phyloP scores from a whole-genome alignment of 2,888 invertebrate genomes.

The Meghimatium bilineatum region DNA sequence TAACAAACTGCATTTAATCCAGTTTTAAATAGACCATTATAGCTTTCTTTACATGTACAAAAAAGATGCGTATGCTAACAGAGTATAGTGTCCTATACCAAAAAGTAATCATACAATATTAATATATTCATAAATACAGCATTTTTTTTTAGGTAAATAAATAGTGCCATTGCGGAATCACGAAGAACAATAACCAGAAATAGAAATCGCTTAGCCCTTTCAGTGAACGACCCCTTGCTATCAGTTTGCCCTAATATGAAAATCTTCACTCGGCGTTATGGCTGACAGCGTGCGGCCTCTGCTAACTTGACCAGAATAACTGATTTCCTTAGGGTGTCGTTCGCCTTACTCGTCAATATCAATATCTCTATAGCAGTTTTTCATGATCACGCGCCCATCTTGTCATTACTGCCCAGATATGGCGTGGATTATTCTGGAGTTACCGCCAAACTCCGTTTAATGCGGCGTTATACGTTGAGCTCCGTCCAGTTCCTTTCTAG shows the following conservation, averaged over 20 bases:
- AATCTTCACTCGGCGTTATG: slow-evolving; percentile 30
- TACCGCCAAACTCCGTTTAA: slow-evolving; percentile 35
- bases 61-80: too few relatives aligned
- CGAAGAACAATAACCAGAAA: background rate
- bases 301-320: slow-evolving; percentile 26
- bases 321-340: slow-evolving; percentile 57
- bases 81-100: too few relatives aligned
- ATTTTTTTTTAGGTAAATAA: background rate
- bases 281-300: slow-evolving; percentile 24
- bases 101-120: too few relatives aligned
- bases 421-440: slow-evolving; percentile 26
- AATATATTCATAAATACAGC: too few relatives aligned
- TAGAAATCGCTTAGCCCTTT: background rate
- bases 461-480: slow-evolving; percentile 19
- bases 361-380: slow-evolving; percentile 49
- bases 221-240: slow-evolving; percentile 6
- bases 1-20: too few relatives aligned
- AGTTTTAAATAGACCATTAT: too few relatives aligned
- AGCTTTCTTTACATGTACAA: too few relatives aligned
- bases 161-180: background rate
- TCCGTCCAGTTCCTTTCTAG: slow-evolving; percentile 10
- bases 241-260: slow-evolving; percentile 27
- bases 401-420: slow-evolving; percentile 43
- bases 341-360: slow-evolving; percentile 49
- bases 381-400: slow-evolving; percentile 35